phyloP scores from a whole-genome alignment of 2,797 vertebrate species.

The Pagetopsis macropterus region DNA sequence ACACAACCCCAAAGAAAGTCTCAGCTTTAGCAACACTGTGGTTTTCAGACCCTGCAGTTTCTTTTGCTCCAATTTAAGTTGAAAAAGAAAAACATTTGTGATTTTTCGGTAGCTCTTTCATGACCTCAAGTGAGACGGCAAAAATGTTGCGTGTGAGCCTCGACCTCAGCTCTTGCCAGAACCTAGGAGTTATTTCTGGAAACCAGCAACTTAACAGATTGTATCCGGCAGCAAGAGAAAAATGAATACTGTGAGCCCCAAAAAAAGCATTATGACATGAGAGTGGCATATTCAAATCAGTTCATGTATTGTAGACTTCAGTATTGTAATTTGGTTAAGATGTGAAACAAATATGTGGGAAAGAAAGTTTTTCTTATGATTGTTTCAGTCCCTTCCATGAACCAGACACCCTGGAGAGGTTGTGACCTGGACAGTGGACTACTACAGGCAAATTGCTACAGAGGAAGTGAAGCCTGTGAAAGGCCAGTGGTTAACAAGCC shows the following conservation, averaged over 20 bases:
- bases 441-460: conserved; percentile 49
- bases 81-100: background rate
- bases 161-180: conserved; percentile 36
- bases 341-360: conserved; percentile 14
- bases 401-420: conserved; percentile 61
- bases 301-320: conserved; percentile 15
- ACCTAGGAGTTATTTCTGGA: conserved; percentile 49
- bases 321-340: conserved; percentile 36
- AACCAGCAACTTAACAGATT: conserved; percentile 38
- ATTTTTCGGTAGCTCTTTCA: conserved; percentile 57
- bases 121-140: conserved; percentile 66
- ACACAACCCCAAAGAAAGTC: conserved; percentile 50
- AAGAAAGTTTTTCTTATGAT: conserved; percentile 28
- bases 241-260: conserved; percentile 24
- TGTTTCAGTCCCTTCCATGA: conserved; percentile 44
- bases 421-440: conserved; percentile 45
- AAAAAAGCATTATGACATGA: conserved; percentile 2
- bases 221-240: conserved; percentile 28
- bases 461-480: conserved; percentile 68
- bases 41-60: conserved; percentile 37
- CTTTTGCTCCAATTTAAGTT: conserved; percentile 39
- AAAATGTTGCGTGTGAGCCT: conserved; percentile 56
- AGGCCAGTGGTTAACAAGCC: conserved; percentile 73
- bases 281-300: conserved; percentile 19
- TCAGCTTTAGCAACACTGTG: conserved; percentile 26